Evolutionary conservation across 2,113 vertebrate genomes (phyloP).

Genomic region (Phoenicopterus ruber): DNA sequence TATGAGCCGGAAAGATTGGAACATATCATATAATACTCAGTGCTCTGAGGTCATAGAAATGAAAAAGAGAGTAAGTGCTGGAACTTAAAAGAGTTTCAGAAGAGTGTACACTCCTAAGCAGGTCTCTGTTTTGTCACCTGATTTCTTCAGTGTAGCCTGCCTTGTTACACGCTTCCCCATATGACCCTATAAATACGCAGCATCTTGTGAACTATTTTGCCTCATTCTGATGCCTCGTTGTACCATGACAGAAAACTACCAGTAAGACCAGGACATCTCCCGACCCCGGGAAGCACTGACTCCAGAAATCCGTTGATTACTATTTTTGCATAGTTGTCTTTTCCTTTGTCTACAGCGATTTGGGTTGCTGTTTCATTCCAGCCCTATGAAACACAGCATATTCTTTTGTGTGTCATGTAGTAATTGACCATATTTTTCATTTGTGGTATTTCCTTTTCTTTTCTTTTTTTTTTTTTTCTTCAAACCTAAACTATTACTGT

Average conservation of each 20-base stretch:
- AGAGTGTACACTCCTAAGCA: not conserved
- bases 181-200: not conserved
- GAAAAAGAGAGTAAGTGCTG: not conserved
- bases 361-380: not conserved
- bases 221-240: not conserved
- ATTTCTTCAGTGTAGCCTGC: not conserved
- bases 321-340: not conserved
- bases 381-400: not conserved
- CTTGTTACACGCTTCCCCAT: not conserved
- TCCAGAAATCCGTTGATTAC: not conserved
- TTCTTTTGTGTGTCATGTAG: not conserved
- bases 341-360: not conserved
- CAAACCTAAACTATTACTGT: not conserved
- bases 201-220: not conserved
- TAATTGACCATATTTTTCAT: not conserved
- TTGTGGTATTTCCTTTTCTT: not conserved
- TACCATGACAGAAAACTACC: not conserved
- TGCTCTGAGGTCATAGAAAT: not conserved
- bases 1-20: not conserved
- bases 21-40: not conserved
- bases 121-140: not conserved
- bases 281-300: not conserved
- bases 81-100: not conserved
- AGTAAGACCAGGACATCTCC: not conserved
- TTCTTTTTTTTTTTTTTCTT: not conserved